Evolutionary conservation across 2,797 vertebrate species (phyloP).

Genomic region (Ctenosaura bakeri): DNA sequence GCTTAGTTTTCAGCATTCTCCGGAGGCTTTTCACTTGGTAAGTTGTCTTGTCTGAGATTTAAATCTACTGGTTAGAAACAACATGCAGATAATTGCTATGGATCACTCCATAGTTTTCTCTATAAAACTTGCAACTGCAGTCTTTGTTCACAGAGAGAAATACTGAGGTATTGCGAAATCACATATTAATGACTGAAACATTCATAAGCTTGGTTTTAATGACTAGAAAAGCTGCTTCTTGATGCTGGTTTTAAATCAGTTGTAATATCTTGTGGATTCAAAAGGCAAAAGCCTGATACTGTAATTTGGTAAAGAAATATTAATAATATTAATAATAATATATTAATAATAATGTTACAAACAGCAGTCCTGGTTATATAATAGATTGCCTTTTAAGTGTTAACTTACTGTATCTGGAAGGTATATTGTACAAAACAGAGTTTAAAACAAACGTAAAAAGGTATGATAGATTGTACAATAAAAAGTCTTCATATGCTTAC

Average conservation of each 20-base stretch:
- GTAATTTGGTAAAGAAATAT: neutral
- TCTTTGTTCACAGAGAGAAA: neutral
- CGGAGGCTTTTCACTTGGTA: slow-evolving; percentile 98
- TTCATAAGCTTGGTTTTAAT: neutral
- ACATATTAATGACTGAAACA: neutral
- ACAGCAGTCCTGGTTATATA: neutral
- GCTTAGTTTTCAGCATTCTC: slow-evolving; percentile 99
- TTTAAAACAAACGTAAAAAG: neutral
- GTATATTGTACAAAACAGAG: neutral
- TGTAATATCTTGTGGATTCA: neutral
- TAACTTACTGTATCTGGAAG: neutral
- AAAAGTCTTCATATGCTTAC: neutral
- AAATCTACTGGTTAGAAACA: slow-evolving; percentile 4
- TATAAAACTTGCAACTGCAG: neutral
- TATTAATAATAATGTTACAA: neutral
- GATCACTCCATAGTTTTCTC: neutral
- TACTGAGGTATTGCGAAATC: neutral
- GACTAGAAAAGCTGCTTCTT: neutral
- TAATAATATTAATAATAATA: neutral
- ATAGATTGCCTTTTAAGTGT: neutral
- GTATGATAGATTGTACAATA: neutral
- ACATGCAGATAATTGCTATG: neutral
- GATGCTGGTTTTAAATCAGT: neutral
- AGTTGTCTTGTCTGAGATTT: slow-evolving; percentile 67
- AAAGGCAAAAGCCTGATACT: neutral